Evolutionary conservation across 2,113 vertebrate genomes (phyloP).

Genomic region (Rhynchopsitta pachyrhyncha): DNA sequence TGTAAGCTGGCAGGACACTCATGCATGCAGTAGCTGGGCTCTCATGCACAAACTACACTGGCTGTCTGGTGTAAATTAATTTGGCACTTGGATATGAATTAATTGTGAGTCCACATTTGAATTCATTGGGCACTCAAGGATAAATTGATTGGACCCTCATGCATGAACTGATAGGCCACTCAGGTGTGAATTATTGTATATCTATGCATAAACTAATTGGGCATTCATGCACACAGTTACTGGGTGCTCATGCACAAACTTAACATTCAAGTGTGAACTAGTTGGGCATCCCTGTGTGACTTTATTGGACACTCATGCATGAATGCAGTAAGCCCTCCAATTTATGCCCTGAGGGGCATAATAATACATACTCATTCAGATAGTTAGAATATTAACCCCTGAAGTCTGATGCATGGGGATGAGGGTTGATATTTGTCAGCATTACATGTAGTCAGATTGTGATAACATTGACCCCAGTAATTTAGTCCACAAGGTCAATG

Average conservation of each 20-base stretch:
- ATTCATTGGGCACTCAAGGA: background rate
- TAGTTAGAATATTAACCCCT: background rate
- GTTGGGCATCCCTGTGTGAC: background rate
- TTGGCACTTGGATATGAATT: background rate
- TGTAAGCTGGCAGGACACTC: background rate
- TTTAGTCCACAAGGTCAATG: background rate
- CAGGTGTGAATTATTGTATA: background rate
- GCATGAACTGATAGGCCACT: accelerated
- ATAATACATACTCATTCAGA: background rate
- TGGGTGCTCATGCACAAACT: background rate
- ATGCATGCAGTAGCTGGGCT: background rate
- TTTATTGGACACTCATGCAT: background rate
- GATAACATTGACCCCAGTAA: background rate
- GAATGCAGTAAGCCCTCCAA: background rate
- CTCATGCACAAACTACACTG: background rate
- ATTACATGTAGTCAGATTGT: background rate
- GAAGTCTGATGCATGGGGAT: background rate
- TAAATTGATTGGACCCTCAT: background rate
- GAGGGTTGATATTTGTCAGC: background rate
- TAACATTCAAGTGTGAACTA: background rate
- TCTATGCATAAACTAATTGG: background rate
- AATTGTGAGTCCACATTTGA: background rate
- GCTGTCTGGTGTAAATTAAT: background rate
- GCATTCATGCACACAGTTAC: background rate
- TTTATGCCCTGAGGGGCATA: background rate